Evolutionary conservation across 2,113 vertebrate species (phyloP), one percentile per base, ranked within the genome.

Genomic region (Stictonetta naevosa): DNA sequence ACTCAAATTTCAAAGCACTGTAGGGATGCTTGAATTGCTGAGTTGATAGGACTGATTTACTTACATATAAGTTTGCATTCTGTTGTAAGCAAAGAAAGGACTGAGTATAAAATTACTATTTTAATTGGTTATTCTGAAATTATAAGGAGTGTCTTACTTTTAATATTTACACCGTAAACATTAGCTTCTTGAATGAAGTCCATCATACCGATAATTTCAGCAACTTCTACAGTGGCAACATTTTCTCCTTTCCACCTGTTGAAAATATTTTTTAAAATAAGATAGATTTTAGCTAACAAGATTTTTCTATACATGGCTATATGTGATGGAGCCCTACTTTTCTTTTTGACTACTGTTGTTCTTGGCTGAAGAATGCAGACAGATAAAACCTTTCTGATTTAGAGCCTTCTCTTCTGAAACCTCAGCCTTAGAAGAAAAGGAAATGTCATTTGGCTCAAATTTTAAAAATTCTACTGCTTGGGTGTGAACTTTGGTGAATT

Each of bases 161-260:
- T 97, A 34, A 98, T 89, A 26, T 96, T 97, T 63, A 98, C 98
- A 8, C 98, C 97, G 2, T 98, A 99, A 62, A 98, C 96, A 29
- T 98, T 98, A 16, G 96, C 98, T 90, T 98, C 98, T 83, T 98
- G 96, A 50, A 98, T 83, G 60, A 97, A 98, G 76, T 98, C 97
- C 68, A 98, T 33, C 89, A 96, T 88, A 22, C 95, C 62, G 63
- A 98, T 72, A 84, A 97, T 55, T 74, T 98, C 98, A 1, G 92
- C 74, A 23, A 98, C 98, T 96, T 98, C 98, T 67, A 95, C 96
- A 56, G 98, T 98, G 23, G 98, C 98, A 79, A 98, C 98, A 48
- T 98, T 98, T 97, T 98, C 98, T 80, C 98, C 98, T 96, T 98
- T 98, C 98, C 98, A 98, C 88, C 97, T 98, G 85, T 68, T 50